phyloP scores from a whole-genome alignment of 2,888 invertebrate species.

The Dasypogon diadema region DNA sequence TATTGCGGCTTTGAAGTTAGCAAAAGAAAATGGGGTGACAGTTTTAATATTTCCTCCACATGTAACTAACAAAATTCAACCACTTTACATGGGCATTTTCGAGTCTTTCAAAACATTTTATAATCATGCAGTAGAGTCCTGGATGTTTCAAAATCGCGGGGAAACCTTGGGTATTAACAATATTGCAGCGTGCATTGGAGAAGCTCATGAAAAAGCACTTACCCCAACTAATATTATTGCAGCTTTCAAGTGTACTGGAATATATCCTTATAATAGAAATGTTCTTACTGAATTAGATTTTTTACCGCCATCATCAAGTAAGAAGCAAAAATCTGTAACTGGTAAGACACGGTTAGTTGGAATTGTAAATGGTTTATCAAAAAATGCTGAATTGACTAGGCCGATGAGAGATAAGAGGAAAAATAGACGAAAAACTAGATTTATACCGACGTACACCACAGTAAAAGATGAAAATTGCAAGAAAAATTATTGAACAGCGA shows the following conservation, averaged over 20 bases:
- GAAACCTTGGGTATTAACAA: background rate
- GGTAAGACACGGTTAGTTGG: too few species aligned
- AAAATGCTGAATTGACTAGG: too few species aligned
- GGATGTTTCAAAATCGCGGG: background rate
- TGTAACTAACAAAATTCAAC: slow-evolving; percentile 65
- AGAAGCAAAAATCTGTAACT: too few species aligned
- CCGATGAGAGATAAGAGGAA: too few species aligned
- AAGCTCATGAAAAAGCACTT: background rate
- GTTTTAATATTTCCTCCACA: slow-evolving; percentile 66
- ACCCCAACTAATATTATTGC: background rate
- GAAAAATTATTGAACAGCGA: too few species aligned
- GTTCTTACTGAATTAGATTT: background rate
- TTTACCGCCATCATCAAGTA: too few species aligned
- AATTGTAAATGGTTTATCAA: too few species aligned
- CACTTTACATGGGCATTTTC: slow-evolving; percentile 59
- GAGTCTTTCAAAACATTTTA: slow-evolving; percentile 17
- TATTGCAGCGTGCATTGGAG: background rate
- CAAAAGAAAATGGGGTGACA: slow-evolving; percentile 64
- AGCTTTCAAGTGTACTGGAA: background rate
- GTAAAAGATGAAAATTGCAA: too few species aligned
- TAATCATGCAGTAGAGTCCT: slow-evolving; percentile 20
- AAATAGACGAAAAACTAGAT: too few species aligned
- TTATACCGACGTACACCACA: too few species aligned
- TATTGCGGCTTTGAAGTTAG: slow-evolving; percentile 26
- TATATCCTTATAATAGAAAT: background rate